Evolutionary conservation across 1,140 invertebrate genomes (phyloP), one percentile per base, ranked within the genome.

Genomic region (Trichonephila inaurata): DNA sequence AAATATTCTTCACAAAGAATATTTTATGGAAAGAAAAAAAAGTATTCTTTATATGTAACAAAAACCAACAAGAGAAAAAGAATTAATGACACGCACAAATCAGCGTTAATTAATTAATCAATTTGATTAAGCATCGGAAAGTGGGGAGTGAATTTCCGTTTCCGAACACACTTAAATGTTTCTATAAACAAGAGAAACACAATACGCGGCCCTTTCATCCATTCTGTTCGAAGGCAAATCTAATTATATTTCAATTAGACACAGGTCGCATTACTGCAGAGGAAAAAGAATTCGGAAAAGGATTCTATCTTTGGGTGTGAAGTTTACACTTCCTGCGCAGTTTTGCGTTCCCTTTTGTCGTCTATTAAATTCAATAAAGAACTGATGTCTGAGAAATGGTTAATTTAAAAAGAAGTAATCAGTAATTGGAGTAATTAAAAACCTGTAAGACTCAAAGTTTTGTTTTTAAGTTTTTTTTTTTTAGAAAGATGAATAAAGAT

Each of bases 221-320:
- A 28, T 72, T 28, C 28, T 33, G 8, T 72, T 12, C 69, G 28
- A 14, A 40, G 12, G 28, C n/a, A 28, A 72, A 72, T 72, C 69
- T 72, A 28, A 72, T 72, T 72, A 72, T 24, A 72, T 33, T 72
- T 72, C 69, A 33, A 72, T 72, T 72, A 66, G 64, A 66, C 21
- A 66, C 14, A 12, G 12, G n/a, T 72, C 24, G 28, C 69, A 72
- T 16, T 16, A 72, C 24, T 16, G 69, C 4, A 3, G 2, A 64
- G 62, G 28, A 16, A 72, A 72, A 72, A 72, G 69, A 72, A 24
- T 72, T 33, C 28, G 12, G 24, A 16, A 72, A 28, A 72, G 14
- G 62, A 16, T 4, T 14, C 8, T 14, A 72, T 24, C 10, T 16
- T 72, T 28, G 24, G 69, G 69, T 28, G 69, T 16, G 62, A 64